Evolutionary conservation across 2,113 vertebrate species (phyloP), one percentile per base, ranked within the genome.

Genomic region (Muntiacus muntjak): DNA sequence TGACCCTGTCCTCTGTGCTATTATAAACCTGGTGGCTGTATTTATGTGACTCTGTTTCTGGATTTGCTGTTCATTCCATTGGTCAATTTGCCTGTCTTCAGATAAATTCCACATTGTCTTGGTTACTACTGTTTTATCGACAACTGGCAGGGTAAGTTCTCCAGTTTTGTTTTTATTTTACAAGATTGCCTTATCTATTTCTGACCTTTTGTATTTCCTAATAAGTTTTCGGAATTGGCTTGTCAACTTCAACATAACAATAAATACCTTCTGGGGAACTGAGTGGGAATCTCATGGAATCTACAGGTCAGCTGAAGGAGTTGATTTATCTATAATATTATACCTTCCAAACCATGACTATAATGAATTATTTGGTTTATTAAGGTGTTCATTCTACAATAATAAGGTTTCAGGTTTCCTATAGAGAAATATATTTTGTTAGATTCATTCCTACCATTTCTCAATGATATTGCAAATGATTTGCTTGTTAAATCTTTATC

Each of bases 1-100:
- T 30, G 55, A 15, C 62, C 7, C n/a, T 12, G 11, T 21, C 30
- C 3, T 4, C 1, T 16, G 21, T n/a, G 0, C 50, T 25, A 0
- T 28, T 28, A n/a, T 19, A 36, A 57, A 82, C 14, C 11, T n/a
- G 26, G 60, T 36, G 91, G 15, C 43, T 45, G 43, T 11, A 11
- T 55, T 4, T 62, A 9, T 30, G 43, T 11, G 45, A 28, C 14
- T 88, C n/a, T 36, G 21, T n/a, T 89, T 47, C 54, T 36, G 47
- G 83, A 47, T 62, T 33, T 67, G 62, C 43, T 45, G 36, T 55
- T 71, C 15, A 7, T 30, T 26, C 55, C 36, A 3, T 3, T 13
- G 62, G 36, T 16, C 78, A 43, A 4, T 50, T 40, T 67, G 62
- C 16, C 58, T 54, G 8, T 13, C 11, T 55, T 87, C 43, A 33